Evolutionary conservation across 2,113 vertebrate genomes (phyloP), one percentile per base, ranked within the genome.

Genomic region (Dasypus novemcinctus): DNA sequence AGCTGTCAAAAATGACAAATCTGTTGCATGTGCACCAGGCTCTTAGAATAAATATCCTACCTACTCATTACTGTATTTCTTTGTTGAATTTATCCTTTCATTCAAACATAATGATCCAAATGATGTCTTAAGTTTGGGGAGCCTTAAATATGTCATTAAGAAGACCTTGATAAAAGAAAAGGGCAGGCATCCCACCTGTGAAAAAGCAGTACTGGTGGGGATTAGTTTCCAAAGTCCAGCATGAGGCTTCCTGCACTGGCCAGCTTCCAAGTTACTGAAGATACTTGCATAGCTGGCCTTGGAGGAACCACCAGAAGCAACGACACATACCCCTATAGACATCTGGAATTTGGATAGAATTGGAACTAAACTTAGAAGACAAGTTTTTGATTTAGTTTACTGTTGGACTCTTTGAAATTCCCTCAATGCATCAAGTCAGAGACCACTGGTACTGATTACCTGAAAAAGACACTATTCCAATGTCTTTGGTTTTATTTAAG

Each of bases 141-240:
- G 49, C 95, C 72, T 95, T 96, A 97, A 78, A 97, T 96, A 97
- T 97, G 96, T 97, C 97, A 96, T 0, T 20, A 97, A 38, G 81
- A 95, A 86, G 97, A 97, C 94, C 92, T 97, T 95, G 97, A 95
- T 97, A 96, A 98, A 98, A 97, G 95, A 94, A 97, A 98, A 98
- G 96, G 94, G 94, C 97, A 97, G 96, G 97, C 96, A 93, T 98
- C 97, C 96, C 97, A 98, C 98, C 98, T 98, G 97, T 97, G 98
- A 93, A 90, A 96, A 98, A 95, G 97, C 98, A 98, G 85, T 98
- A 98, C 98, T 80, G 96, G 96, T 96, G 86, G 74, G 96, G 97
- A 98, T 98, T 98, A 97, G 94, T 96, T 98, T 91, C 97, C 90
- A 66, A 96, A 79, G 93, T 97, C 97, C 97, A 96, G 89, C 93